phyloP scores from a whole-genome alignment of 2,888 invertebrate genomes.

The Brachypterus glaber region DNA sequence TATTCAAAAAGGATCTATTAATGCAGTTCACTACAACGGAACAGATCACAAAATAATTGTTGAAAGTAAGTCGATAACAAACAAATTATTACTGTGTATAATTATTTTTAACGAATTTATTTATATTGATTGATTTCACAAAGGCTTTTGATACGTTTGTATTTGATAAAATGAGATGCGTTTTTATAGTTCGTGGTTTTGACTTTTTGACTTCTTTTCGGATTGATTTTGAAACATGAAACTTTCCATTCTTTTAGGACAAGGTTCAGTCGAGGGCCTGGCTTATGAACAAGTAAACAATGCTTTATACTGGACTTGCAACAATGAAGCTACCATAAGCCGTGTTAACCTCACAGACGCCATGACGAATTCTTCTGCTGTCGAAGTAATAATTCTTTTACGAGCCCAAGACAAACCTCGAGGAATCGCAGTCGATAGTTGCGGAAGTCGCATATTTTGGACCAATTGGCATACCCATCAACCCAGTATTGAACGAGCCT shows the following conservation, averaged over 20 bases:
- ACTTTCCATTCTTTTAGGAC: constrained; percentile 46
- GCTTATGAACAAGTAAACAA: constrained; percentile 62
- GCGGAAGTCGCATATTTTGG: constrained; percentile 71
- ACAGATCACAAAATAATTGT: constrained; percentile 59
- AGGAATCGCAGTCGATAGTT: constrained; percentile 77
- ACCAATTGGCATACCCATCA: constrained; percentile 80
- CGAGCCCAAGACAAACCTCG: constrained; percentile 67
- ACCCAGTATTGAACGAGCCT: constrained; percentile 73
- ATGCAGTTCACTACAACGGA: constrained; percentile 74
- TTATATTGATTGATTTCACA: too few relatives aligned
- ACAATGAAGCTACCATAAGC: constrained; percentile 65
- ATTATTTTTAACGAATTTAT: too few relatives aligned
- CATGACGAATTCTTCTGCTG: constrained; percentile 38
- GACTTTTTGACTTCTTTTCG: too few relatives aligned
- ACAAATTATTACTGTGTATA: too few relatives aligned
- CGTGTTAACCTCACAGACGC: constrained; percentile 44
- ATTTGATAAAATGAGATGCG: too few relatives aligned
- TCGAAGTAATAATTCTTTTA: constrained; percentile 55
- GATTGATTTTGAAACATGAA: too few relatives aligned
- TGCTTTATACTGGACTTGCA: constrained; percentile 79
- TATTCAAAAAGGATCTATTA: constrained; percentile 77
- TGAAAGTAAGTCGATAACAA: constrained; percentile 54
- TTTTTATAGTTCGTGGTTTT: too few relatives aligned
- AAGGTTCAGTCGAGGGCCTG: constrained; percentile 81
- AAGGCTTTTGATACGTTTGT: too few relatives aligned